These are phyloP conservation scores for Caloenas nicobarica DNA, from an alignment of 2,113 vertebrate genomes.

Conservation along the genomic window DNA sequence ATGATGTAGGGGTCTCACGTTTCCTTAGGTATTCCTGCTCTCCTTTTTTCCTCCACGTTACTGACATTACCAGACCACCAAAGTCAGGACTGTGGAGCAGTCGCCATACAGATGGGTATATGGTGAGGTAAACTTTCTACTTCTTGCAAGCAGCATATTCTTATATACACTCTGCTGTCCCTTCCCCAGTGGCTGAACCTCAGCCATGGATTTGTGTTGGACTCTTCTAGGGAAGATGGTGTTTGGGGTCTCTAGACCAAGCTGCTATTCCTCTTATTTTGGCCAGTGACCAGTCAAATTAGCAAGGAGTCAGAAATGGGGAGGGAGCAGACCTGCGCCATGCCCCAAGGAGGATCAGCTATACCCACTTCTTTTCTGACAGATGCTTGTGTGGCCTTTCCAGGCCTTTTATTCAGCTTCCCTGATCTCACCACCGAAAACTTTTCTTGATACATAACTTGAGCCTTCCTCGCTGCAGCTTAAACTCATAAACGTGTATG, in stretches of 20 bases:
- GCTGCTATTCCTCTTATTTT: background rate
- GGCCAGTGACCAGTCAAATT: background rate
- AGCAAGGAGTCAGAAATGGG: fast-evolving
- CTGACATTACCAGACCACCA: background rate
- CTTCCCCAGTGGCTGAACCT: background rate
- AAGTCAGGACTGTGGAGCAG: background rate
- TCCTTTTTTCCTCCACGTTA: background rate
- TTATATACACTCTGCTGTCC: background rate
- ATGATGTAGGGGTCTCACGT: background rate
- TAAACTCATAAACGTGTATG: background rate
- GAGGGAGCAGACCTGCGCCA: background rate
- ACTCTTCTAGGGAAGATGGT: background rate
- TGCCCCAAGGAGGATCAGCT: background rate
- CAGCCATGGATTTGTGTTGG: background rate
- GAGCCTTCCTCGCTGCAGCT: background rate
- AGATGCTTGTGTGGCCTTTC: background rate
- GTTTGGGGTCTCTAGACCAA: background rate
- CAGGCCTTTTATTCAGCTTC: background rate
- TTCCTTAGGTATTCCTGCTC: background rate
- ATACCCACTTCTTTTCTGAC: background rate
- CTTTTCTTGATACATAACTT: background rate
- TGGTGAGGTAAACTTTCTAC: background rate
- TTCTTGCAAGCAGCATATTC: background rate
- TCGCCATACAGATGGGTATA: background rate
- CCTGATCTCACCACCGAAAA: fast-evolving